A percentile compares a stretch with the other conserved stretches of the same genome.
Conservation (phyloP, 2,797 vertebrate species). For the Myotis findleyi region DNA sequence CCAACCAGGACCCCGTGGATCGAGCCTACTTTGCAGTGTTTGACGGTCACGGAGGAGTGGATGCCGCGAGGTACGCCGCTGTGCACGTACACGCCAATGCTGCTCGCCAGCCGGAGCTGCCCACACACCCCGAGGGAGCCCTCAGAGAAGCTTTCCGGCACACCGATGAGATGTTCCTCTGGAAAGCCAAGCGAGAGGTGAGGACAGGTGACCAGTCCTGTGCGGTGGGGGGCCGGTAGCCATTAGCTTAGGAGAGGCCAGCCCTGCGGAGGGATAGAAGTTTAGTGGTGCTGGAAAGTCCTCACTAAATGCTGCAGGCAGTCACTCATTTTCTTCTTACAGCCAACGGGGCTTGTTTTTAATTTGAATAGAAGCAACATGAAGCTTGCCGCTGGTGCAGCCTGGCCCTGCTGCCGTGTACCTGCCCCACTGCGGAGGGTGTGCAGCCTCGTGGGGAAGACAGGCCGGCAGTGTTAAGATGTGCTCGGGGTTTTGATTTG, state of each 20-base stretch:
- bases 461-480: background rate
- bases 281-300: background rate
- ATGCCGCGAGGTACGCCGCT: conserved; percentile 92
- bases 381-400: background rate
- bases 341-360: background rate
- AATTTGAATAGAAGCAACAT: background rate
- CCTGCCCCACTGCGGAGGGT: background rate
- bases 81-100: conserved; percentile 92
- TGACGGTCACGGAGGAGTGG: conserved; percentile 95
- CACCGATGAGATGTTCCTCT: conserved; percentile 94
- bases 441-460: too few species aligned
- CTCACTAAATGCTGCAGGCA: background rate
- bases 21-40: conserved; percentile 95
- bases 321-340: background rate
- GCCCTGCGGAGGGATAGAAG: background rate
- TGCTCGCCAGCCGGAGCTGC: conserved; percentile 89
- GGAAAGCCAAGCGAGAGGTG: conserved; percentile 95
- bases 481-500: background rate
- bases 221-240: background rate
- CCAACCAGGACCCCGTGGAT: conserved; percentile 88
- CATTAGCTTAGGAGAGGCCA: background rate
- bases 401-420: background rate
- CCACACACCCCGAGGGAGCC: conserved; percentile 87
- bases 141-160: conserved; percentile 91
- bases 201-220: conserved; percentile 22